Evolutionary conservation across 2,888 invertebrate genomes (phyloP).

Genomic region (Phalera bucephala): DNA sequence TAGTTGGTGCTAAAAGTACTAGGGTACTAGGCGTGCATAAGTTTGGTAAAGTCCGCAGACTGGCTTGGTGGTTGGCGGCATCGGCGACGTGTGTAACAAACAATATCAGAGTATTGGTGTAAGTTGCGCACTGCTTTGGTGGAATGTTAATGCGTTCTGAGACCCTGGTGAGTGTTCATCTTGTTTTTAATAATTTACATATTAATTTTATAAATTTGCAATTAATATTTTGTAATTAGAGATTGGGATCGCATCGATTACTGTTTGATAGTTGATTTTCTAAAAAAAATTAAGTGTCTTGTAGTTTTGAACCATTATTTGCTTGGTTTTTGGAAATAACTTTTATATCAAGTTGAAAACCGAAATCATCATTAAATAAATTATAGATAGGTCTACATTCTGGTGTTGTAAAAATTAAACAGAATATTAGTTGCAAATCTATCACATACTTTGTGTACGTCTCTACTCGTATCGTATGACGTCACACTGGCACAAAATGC

Average conservation of each 20-base stretch:
- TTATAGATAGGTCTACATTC: too few species aligned
- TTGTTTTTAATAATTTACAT: slow-evolving; percentile 66
- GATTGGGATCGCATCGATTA: too few species aligned
- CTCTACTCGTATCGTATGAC: slow-evolving; percentile 37
- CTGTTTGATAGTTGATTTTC: too few species aligned
- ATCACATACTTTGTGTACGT: slow-evolving; percentile 53
- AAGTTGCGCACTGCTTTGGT: slow-evolving; percentile 82
- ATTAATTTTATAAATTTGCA: slow-evolving; percentile 12
- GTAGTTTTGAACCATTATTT: too few species aligned
- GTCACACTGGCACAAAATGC: slow-evolving; percentile 38
- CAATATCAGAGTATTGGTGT: slow-evolving; percentile 65
- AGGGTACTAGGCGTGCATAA: slow-evolving; percentile 76
- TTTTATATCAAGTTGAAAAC: slow-evolving; percentile 1
- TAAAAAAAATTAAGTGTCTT: too few species aligned
- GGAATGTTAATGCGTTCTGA: slow-evolving; percentile 79
- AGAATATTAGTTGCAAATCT: slow-evolving; percentile 23
- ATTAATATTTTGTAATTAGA: not conserved
- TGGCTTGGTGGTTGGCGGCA: slow-evolving; percentile 77
- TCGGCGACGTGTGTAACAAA: slow-evolving; percentile 73
- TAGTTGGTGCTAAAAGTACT: slow-evolving; percentile 58
- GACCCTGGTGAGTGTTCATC: slow-evolving; percentile 79
- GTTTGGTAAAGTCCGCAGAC: slow-evolving; percentile 77
- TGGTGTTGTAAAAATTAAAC: too few species aligned
- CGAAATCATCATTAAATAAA: too few species aligned
- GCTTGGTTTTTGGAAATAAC: slow-evolving; percentile 26